A percentile compares a stretch with the other conserved stretches of the same genome.
phyloP scores from a whole-genome alignment of 2,113 vertebrate species.

The Trogon melanurus region DNA sequence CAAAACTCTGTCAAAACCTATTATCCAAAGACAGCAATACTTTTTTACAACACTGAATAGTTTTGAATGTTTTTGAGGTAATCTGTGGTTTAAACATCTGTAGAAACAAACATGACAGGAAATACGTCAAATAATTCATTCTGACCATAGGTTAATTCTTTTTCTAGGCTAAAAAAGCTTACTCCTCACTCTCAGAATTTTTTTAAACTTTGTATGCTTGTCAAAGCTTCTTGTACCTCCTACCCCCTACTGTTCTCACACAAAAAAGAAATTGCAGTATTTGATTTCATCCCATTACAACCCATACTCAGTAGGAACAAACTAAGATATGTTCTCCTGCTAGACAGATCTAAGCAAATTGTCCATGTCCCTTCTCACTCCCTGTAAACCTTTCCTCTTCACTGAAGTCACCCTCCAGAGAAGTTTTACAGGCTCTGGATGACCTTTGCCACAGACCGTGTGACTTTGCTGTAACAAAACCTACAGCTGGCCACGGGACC shows the following conservation, averaged over 20 bases:
- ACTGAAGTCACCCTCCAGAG: background rate
- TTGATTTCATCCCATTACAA: background rate
- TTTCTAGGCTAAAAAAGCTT: background rate
- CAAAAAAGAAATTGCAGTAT: background rate
- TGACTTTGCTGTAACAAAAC: background rate
- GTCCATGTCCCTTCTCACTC: background rate
- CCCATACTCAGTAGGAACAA: background rate
- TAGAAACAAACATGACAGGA: background rate
- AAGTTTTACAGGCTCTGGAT: background rate
- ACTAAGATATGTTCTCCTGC: background rate
- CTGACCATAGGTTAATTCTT: background rate
- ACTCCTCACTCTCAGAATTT: background rate
- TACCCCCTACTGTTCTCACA: background rate
- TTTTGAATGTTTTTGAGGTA: background rate
- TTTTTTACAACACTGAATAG: background rate
- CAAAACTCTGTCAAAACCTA: background rate
- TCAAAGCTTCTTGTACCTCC: background rate
- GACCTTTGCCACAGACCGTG: fast-evolving
- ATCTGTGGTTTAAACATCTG: background rate
- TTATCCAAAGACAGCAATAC: background rate
- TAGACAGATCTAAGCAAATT: background rate
- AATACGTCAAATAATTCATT: background rate
- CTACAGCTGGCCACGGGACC: no score
- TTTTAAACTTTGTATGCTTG: background rate
- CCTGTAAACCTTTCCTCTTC: background rate